These are phyloP conservation scores for Parus major DNA, from an alignment of 2,113 vertebrate genomes.

Conservation along the genomic window DNA sequence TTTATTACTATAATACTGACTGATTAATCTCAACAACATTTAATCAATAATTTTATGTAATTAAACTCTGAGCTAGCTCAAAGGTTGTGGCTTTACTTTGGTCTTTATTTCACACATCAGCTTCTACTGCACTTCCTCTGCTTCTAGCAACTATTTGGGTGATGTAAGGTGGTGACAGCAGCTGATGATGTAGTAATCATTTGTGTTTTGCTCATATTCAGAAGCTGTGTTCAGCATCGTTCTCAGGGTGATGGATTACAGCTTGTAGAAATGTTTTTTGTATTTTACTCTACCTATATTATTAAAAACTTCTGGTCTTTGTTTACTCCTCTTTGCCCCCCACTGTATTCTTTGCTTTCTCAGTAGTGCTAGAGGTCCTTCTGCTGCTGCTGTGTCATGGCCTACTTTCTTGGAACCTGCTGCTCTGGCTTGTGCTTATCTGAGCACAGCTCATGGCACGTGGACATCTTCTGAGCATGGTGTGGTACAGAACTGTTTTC, in stretches of 20 bases:
- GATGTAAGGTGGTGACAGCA: not conserved
- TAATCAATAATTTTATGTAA: not conserved
- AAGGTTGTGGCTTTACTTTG: not conserved
- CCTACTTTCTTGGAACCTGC: conserved; percentile 42
- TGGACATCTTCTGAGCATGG: not conserved
- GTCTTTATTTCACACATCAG: not conserved
- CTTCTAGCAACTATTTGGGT: not conserved
- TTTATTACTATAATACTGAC: not conserved
- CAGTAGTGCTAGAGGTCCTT: not conserved
- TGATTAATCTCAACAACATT: not conserved
- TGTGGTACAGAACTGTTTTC: not conserved
- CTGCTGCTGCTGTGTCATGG: conserved; percentile 25
- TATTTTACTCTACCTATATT: not conserved
- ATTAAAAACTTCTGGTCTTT: not conserved
- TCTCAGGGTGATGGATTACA: not conserved
- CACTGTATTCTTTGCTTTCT: not conserved
- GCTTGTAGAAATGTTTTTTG: not conserved
- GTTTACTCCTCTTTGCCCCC: not conserved
- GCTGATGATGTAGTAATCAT: not conserved
- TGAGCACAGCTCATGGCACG: not conserved
- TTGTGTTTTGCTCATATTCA: not conserved
- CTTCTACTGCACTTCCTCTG: not conserved
- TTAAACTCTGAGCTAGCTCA: not conserved
- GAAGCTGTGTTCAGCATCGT: not conserved
- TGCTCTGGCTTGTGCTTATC: conserved; percentile 12